phyloP scores from a whole-genome alignment of 2,113 vertebrate genomes.

The Bettongia penicillata region DNA sequence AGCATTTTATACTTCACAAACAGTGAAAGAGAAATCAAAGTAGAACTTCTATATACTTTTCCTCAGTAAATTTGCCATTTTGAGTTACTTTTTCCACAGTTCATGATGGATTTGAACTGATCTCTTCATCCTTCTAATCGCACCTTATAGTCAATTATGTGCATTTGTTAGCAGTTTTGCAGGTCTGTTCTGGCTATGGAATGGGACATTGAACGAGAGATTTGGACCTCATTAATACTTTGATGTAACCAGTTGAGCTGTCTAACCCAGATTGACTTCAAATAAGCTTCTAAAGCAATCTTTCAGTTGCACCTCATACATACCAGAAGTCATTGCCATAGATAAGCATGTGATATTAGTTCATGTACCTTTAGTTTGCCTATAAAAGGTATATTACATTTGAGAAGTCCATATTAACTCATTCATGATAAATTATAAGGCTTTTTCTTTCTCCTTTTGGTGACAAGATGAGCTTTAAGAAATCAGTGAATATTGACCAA shows the following conservation, averaged over 20 bases:
- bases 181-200: not conserved
- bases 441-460: too few relatives aligned
- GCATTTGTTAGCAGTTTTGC: not conserved
- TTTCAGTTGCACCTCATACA: not conserved
- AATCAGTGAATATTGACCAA: too few relatives aligned
- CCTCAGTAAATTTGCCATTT: too few relatives aligned
- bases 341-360: not conserved
- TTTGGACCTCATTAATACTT: not conserved
- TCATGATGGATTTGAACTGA: not conserved
- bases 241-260: not conserved
- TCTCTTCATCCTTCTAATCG: not conserved
- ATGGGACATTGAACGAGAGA: not conserved
- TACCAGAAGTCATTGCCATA: not conserved
- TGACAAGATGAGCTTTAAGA: too few relatives aligned
- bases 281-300: not conserved
- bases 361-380: not conserved
- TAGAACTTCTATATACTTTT: not conserved
- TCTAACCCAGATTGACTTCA: not conserved
- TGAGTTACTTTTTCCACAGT: not conserved
- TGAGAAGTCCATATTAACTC: not conserved
- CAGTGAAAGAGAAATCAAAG: not conserved
- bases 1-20: not conserved
- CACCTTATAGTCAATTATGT: not conserved
- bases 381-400: not conserved
- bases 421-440: too few relatives aligned